Base-by-base conservation (phyloP, 2,888 invertebrate genomes). In the Diarsia brunnea region DNA sequence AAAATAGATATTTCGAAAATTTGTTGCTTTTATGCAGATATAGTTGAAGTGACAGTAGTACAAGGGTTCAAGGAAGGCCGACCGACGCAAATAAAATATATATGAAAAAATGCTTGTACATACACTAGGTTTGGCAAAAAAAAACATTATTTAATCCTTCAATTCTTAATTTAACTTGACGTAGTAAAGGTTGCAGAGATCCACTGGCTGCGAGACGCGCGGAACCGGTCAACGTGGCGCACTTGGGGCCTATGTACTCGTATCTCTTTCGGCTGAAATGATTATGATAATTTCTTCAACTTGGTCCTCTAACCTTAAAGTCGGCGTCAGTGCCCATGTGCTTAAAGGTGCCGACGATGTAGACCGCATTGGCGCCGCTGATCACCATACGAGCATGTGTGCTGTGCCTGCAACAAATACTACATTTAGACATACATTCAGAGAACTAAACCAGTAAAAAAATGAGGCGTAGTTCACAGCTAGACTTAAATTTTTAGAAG, bases 381-480 rank as follows among this genome's bases (percentile, higher is more conserved):
- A 98, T 98, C 75, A 98, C 97, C 98, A 98, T 98, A 92, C 98
- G 97, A 1, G 98, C 98, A 87, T 98, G 98, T 58, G 98, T 98
- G 88, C 97, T 98, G 90, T 97, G 97, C 91, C 98, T 98, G 95
- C 38, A 95, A 95, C 89, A 93, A 89, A 16, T 70, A 86, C 10
- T 70, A 1, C 47, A 21, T 49, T 51, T 53, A 47, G 49, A 4
- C 7, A 21, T 38, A 45, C 2, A 10, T n/a, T 19, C 19, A 16
- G 3, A 27, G 16, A 19, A 19, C 27, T 16, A 58, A 58, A 58
- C 27, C 19, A 31, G 58, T 60, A 60, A 19, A 24, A 8, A 55
- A 58, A 19, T 27, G 12, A 43, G 31, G 38, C 24, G 16, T n/a
- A 43, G 12, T 38, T 38, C 3, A 24, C 24, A 47, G 55, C 7